Conservation (phyloP, 2,888 invertebrate species). For the Poecilus cupreus region DNA sequence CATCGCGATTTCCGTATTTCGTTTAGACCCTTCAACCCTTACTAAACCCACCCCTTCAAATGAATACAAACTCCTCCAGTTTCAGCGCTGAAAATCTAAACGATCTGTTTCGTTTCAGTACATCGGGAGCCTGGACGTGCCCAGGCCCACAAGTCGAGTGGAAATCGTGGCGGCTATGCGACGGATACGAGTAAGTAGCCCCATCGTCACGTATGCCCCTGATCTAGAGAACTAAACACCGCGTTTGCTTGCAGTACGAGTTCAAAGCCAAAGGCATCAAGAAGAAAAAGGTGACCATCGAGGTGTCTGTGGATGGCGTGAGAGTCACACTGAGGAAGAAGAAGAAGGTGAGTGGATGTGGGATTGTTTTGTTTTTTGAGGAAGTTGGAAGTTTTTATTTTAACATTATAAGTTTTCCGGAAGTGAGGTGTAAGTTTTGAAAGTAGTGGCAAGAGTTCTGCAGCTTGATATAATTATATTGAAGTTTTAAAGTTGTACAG, state of each 20-base stretch:
- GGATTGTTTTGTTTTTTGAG: background rate
- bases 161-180: slow-evolving; percentile 99
- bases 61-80: too few relatives aligned
- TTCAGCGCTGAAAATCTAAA: background rate
- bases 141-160: slow-evolving; percentile 95
- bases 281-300: slow-evolving; percentile 97
- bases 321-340: slow-evolving; percentile 91
- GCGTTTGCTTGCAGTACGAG: slow-evolving; percentile 87
- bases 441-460: too few relatives aligned
- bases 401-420: too few relatives aligned
- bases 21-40: too few relatives aligned
- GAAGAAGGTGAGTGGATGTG: slow-evolving; percentile 76
- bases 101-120: slow-evolving; percentile 83
- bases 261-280: slow-evolving; percentile 98
- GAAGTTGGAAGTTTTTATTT: background rate
- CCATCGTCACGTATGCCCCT: background rate
- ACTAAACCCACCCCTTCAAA: too few relatives aligned
- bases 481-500: too few relatives aligned
- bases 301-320: slow-evolving; percentile 96
- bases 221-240: background rate
- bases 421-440: too few relatives aligned
- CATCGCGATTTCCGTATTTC: too few relatives aligned
- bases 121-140: slow-evolving; percentile 98
- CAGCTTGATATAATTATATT: too few relatives aligned
- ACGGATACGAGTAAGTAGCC: slow-evolving; percentile 90